Percentiles rank a stretch among this genome's conserved stretches.
Evolutionary conservation across 2,113 vertebrate genomes (phyloP).

Genomic region (Oncorhynchus keta): DNA sequence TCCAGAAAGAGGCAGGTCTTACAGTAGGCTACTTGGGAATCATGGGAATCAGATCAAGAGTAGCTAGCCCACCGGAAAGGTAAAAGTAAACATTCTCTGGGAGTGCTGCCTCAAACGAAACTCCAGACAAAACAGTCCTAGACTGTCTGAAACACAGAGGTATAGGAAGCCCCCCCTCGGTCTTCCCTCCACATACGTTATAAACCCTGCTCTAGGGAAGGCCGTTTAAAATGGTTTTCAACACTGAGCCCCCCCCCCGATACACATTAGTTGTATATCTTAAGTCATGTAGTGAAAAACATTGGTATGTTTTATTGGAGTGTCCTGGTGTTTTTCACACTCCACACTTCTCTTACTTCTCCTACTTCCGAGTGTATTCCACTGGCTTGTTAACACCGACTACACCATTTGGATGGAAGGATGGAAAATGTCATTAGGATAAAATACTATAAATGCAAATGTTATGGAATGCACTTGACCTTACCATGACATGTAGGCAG

Average conservation of each 20-base stretch:
- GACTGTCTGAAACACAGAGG: conserved; percentile 2
- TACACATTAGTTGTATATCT: too few relatives aligned
- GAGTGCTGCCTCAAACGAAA: conserved; percentile 36
- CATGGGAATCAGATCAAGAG: conserved; percentile 17
- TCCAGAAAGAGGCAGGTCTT: not conserved
- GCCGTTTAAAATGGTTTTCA: not conserved
- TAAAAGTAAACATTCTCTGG: conserved; percentile 37
- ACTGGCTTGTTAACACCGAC: too few relatives aligned
- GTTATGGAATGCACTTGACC: too few relatives aligned
- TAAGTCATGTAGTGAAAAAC: too few relatives aligned
- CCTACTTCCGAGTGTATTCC: too few relatives aligned
- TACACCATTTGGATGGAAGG: too few relatives aligned
- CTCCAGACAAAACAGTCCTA: conserved; percentile 28
- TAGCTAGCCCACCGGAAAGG: conserved; percentile 38
- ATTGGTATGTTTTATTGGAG: too few relatives aligned
- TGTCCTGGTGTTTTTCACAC: too few relatives aligned
- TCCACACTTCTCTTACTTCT: too few relatives aligned
- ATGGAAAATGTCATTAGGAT: too few relatives aligned
- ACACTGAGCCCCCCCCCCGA: not conserved
- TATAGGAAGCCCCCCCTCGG: not conserved
- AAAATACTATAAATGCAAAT: too few relatives aligned
- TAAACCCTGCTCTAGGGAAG: not conserved
- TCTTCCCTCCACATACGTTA: not conserved
- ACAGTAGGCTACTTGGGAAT: not conserved
- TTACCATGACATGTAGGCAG: too few relatives aligned